Evolutionary conservation across 2,888 invertebrate genomes (phyloP).

Genomic region (Acanthococcus lagerstroemiae): DNA sequence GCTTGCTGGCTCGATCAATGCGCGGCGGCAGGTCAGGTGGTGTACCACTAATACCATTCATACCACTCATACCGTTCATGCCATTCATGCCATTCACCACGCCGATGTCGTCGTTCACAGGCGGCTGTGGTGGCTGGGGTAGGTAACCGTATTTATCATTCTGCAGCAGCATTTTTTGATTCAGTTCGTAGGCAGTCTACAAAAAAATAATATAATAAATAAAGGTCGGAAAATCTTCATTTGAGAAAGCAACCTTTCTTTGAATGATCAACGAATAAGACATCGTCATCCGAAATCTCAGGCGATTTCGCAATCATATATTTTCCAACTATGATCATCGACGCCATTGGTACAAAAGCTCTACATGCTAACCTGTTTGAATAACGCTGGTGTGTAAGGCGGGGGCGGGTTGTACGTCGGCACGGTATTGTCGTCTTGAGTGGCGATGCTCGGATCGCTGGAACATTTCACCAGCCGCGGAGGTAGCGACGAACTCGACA

Average conservation of each 20-base stretch:
- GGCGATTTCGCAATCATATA: no score
- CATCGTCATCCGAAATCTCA: no score
- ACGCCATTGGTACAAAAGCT: neutral
- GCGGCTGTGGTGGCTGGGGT: conserved; percentile 33
- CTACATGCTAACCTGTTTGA: conserved; percentile 38
- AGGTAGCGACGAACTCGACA: conserved; percentile 35
- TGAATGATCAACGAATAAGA: no score
- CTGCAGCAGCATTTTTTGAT: conserved; percentile 36
- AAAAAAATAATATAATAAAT: conserved; percentile 17
- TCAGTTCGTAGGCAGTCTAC: conserved; percentile 37
- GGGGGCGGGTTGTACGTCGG: conserved; percentile 55
- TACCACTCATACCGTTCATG: no score
- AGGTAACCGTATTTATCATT: conserved; percentile 49
- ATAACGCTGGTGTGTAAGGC: conserved; percentile 58
- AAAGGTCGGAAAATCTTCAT: no score
- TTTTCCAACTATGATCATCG: neutral
- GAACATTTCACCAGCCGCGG: conserved; percentile 60
- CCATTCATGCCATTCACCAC: conserved; percentile 31
- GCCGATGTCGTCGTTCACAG: conserved; percentile 7
- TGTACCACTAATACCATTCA: no score
- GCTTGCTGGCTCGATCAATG: conserved; percentile 67
- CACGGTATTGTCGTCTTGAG: conserved; percentile 62
- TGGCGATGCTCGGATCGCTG: conserved; percentile 90
- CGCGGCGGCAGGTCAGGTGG: conserved; percentile 78
- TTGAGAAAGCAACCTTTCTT: no score